These are phyloP conservation scores for Cichlasoma orientale DNA, from an alignment of 2,797 vertebrate species.

Conservation along the genomic window DNA sequence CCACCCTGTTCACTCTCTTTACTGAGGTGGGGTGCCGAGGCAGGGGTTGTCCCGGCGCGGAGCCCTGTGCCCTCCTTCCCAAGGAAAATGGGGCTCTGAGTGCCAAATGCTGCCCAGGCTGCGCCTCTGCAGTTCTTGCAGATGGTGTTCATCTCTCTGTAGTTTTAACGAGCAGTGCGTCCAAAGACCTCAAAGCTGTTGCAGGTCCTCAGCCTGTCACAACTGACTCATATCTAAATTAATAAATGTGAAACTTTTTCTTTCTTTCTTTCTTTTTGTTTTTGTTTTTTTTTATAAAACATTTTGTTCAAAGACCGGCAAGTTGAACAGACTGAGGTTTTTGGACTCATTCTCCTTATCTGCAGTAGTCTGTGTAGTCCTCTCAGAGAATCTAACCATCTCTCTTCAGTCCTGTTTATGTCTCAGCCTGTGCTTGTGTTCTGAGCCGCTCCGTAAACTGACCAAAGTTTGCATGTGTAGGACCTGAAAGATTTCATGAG, in stretches of 20 bases:
- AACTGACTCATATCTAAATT: constrained; percentile 11
- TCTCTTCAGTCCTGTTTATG: constrained; percentile 60
- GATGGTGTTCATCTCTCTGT: constrained; percentile 72
- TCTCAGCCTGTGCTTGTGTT: constrained; percentile 48
- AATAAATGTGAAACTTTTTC: neutral
- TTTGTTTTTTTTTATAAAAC: neutral
- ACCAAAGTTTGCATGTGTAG: constrained; percentile 83
- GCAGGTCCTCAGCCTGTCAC: neutral
- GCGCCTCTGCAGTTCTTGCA: constrained; percentile 74
- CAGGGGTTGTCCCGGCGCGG: constrained; percentile 69
- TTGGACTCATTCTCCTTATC: constrained; percentile 65
- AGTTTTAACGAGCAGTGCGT: constrained; percentile 53
- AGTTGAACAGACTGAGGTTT: constrained; percentile 53
- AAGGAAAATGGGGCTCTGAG: constrained; percentile 70
- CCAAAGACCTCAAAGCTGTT: constrained; percentile 71
- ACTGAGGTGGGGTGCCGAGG: constrained; percentile 78
- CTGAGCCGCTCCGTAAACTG: constrained; percentile 61
- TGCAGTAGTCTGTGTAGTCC: constrained; percentile 69
- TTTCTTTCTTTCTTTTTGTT: neutral
- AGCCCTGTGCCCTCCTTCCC: constrained; percentile 69
- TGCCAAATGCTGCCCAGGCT: constrained; percentile 73
- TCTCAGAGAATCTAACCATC: constrained; percentile 70
- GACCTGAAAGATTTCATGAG: constrained; percentile 99
- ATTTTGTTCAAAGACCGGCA: neutral
- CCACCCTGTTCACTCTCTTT: constrained; percentile 91